A percentile compares a stretch with the other conserved stretches of the same genome.
Evolutionary conservation across 2,888 invertebrate species (phyloP).

Genomic region (Nasonia oneida): DNA sequence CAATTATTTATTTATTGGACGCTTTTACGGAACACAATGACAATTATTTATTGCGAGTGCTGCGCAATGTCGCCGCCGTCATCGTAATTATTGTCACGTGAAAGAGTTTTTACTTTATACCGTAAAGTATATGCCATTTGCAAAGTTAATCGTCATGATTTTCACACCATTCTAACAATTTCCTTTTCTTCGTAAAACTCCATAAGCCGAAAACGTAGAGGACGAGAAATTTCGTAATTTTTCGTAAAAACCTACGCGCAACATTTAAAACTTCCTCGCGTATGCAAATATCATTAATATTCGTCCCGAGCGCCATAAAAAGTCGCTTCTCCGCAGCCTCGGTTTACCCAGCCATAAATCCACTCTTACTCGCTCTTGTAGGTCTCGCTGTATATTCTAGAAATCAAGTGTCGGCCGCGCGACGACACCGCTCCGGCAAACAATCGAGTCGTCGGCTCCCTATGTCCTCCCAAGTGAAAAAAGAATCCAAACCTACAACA

Average conservation of each 20-base stretch:
- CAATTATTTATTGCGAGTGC: too few species aligned
- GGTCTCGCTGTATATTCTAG: constrained; percentile 27
- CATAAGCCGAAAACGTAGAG: neutral
- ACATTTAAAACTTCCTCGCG: neutral
- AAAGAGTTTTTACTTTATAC: too few species aligned
- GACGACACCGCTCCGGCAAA: constrained; percentile 28
- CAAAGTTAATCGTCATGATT: too few species aligned
- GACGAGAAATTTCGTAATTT: neutral
- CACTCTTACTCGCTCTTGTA: neutral
- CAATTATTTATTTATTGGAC: neutral
- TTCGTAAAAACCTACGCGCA: neutral
- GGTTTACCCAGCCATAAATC: constrained; percentile 9
- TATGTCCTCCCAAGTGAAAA: neutral
- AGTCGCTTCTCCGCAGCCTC: neutral
- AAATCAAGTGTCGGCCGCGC: constrained; percentile 43
- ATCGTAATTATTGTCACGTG: too few species aligned
- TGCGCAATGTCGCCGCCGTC: too few species aligned
- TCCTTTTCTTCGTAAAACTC: too few species aligned
- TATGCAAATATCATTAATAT: neutral
- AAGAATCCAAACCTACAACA: neutral
- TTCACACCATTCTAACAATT: too few species aligned
- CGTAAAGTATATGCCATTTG: too few species aligned
- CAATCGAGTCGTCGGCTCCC: constrained; percentile 24
- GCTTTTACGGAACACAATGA: neutral
- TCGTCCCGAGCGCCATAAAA: neutral